Conservation (phyloP, 1,140 invertebrate species). For the Bombus fervidus region DNA sequence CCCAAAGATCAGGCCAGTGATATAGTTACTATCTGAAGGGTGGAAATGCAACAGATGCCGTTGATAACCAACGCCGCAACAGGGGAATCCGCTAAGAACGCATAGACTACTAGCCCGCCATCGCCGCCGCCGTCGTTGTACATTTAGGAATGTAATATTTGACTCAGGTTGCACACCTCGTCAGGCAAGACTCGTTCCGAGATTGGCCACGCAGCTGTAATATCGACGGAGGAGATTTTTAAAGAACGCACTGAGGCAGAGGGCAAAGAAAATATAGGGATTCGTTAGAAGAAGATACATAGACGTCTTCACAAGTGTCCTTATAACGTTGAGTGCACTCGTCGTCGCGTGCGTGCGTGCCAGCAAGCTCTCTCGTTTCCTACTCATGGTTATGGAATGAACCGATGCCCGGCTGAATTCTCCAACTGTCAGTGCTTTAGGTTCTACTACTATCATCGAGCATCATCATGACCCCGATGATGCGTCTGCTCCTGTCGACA, state of each 20-base stretch:
- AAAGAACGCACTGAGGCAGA: background rate
- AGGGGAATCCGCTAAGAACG: background rate
- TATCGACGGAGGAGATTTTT: background rate
- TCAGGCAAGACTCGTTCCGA: background rate
- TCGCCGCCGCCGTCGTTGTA: background rate
- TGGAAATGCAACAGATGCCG: conserved; percentile 42
- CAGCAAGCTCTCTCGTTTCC: conserved; percentile 6
- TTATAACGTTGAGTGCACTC: conserved; percentile 34
- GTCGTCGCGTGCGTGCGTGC: conserved; percentile 4
- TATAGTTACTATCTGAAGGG: conserved; percentile 34
- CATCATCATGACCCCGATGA: conserved; percentile 60
- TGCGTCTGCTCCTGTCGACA: conserved; percentile 30
- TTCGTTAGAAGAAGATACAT: conserved; percentile 19
- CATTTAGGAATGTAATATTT: conserved; percentile 53
- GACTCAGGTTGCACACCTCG: background rate
- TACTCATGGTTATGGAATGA: conserved; percentile 64
- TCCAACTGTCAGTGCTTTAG: conserved; percentile 42
- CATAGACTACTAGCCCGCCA: background rate
- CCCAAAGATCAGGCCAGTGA: conserved; percentile 56
- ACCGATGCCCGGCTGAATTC: conserved; percentile 48
- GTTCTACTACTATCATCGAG: conserved; percentile 23
- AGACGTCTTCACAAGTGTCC: conserved; percentile 54
- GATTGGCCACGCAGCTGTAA: background rate
- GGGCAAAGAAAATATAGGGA: conserved; percentile 3
- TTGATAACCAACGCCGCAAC: conserved; percentile 13